phyloP scores from a whole-genome alignment of 2,113 vertebrate genomes.

The Astur gentilis region DNA sequence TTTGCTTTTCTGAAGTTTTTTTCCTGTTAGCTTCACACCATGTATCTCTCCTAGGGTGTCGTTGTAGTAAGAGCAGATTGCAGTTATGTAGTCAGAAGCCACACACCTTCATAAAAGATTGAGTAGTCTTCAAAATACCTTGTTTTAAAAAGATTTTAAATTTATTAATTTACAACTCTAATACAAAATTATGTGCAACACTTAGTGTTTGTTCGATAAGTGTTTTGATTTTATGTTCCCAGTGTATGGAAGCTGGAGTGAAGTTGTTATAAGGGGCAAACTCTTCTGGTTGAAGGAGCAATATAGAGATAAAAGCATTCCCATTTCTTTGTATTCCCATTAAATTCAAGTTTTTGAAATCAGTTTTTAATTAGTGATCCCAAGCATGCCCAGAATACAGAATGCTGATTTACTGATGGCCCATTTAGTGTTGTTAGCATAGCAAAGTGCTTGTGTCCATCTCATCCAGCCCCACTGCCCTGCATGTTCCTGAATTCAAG shows the following conservation, averaged over 20 bases:
- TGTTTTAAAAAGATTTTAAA: neutral
- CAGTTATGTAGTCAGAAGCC: neutral
- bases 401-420: neutral
- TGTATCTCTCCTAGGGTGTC: neutral
- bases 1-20: neutral
- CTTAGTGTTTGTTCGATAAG: neutral
- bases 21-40: neutral
- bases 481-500: fast-evolving
- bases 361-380: neutral
- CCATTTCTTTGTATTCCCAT: neutral
- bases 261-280: neutral
- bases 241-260: neutral
- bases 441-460: neutral
- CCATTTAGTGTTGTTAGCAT: fast-evolving
- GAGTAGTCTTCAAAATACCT: neutral
- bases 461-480: neutral
- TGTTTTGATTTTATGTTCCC: neutral
- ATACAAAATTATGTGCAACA: neutral
- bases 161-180: neutral
- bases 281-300: neutral
- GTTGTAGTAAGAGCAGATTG: neutral
- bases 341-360: neutral
- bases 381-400: neutral
- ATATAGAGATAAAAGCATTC: neutral
- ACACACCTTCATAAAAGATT: neutral